Conservation (phyloP, 2,113 vertebrate species). For the Chloropsis hardwickii region DNA sequence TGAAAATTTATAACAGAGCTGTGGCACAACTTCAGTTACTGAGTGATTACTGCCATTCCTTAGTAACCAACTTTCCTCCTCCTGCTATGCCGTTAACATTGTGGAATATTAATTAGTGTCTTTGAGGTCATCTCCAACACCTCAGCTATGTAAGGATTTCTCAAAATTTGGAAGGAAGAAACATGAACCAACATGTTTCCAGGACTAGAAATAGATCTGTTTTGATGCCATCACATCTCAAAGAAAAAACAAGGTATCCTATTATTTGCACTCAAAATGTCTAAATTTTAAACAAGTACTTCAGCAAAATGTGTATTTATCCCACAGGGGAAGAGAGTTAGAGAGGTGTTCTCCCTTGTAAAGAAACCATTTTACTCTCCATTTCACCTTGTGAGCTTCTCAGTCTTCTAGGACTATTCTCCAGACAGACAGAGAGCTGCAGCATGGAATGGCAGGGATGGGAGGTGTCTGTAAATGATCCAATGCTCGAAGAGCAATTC, state of each 20-base stretch:
- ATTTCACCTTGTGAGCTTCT: neutral
- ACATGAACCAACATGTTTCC: neutral
- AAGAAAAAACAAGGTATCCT: neutral
- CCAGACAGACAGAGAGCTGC: neutral
- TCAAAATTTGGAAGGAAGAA: constrained; percentile 7
- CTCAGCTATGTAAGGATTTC: constrained; percentile 32
- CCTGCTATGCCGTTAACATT: neutral
- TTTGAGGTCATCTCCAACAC: constrained; percentile 13
- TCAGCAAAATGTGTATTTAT: neutral
- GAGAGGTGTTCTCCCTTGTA: neutral
- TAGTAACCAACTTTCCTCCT: neutral
- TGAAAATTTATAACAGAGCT: neutral
- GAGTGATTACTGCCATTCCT: neutral
- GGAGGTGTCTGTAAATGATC: neutral
- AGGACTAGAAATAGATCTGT: neutral
- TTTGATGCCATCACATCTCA: neutral
- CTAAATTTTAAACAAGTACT: neutral
- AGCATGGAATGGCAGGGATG: neutral
- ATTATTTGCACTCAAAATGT: neutral
- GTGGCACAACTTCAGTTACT: neutral
- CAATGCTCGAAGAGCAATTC: neutral
- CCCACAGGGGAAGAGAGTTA: neutral
- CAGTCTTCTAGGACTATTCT: neutral
- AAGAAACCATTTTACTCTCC: neutral
- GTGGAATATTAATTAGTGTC: constrained; percentile 34